Conservation (phyloP, 2,113 vertebrate species). For the Turdus rufiventris region DNA sequence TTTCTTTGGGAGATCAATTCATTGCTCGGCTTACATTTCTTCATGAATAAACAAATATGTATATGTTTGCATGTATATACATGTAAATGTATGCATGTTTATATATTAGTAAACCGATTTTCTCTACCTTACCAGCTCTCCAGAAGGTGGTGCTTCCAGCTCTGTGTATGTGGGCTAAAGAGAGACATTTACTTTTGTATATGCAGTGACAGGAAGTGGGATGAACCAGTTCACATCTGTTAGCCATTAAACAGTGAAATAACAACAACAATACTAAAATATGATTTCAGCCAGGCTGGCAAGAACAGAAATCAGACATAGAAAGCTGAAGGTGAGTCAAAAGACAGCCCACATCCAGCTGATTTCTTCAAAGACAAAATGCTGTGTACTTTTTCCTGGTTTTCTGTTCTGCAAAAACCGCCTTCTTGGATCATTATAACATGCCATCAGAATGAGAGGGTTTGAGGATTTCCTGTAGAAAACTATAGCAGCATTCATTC, state of each 20-base stretch:
- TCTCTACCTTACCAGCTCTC: neutral
- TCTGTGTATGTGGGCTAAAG: neutral
- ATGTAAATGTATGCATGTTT: neutral
- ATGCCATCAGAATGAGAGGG: slow-evolving; percentile 59
- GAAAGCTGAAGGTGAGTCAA: slow-evolving; percentile 50
- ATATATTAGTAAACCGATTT: neutral
- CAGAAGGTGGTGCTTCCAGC: neutral
- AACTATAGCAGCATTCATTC: slow-evolving; percentile 65
- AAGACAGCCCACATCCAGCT: neutral
- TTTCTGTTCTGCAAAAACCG: neutral
- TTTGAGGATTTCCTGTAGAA: slow-evolving; percentile 71
- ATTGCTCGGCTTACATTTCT: neutral
- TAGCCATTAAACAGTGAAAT: neutral
- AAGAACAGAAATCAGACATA: slow-evolving; percentile 11
- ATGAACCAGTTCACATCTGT: slow-evolving; percentile 12
- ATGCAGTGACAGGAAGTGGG: neutral
- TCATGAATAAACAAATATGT: neutral
- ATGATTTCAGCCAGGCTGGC: neutral
- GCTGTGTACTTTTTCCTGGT: neutral
- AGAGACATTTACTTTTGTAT: neutral
- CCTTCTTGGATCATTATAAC: slow-evolving; percentile 39
- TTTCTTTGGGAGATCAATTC: neutral
- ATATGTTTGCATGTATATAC: neutral
- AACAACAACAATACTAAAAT: neutral
- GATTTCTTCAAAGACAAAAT: slow-evolving; percentile 39